Evolutionary conservation across 2,113 vertebrate genomes (phyloP).

Genomic region (Coreoperca whiteheadi): DNA sequence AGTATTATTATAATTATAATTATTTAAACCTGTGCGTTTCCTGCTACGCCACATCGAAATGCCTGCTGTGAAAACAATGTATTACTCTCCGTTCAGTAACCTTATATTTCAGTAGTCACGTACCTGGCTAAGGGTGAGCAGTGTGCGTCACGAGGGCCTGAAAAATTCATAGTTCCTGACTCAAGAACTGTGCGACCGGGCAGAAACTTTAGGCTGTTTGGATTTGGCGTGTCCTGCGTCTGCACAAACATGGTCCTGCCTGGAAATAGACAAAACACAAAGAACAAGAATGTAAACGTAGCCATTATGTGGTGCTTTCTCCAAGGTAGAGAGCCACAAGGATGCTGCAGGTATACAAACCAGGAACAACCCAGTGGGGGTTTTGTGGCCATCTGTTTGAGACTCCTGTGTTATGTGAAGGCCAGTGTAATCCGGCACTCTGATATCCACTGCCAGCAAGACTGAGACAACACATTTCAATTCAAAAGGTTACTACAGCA

Average conservation of each 20-base stretch:
- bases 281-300: not conserved
- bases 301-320: not conserved
- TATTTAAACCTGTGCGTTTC: not conserved
- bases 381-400: slow-evolving; percentile 63
- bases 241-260: slow-evolving; percentile 96
- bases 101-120: not conserved
- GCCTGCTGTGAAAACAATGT: not conserved
- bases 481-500: not conserved
- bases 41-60: not conserved
- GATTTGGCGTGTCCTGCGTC: slow-evolving; percentile 98
- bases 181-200: slow-evolving; percentile 92
- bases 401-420: slow-evolving; percentile 42
- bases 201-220: slow-evolving; percentile 98
- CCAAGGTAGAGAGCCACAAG: not conserved
- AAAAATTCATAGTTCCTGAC: slow-evolving; percentile 94
- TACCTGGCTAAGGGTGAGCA: slow-evolving; percentile 97
- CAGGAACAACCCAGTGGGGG: slow-evolving; percentile 69
- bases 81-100: not conserved
- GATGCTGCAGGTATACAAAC: slow-evolving; percentile 57
- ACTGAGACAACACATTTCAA: slow-evolving; percentile 39
- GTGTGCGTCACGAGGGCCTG: slow-evolving; percentile 87
- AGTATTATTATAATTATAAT: no score
- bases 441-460: slow-evolving; percentile 57
- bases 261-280: slow-evolving; percentile 69
- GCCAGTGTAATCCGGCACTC: slow-evolving; percentile 59